Base-by-base conservation (phyloP, 2,113 vertebrate species). In the Condylura cristata region DNA sequence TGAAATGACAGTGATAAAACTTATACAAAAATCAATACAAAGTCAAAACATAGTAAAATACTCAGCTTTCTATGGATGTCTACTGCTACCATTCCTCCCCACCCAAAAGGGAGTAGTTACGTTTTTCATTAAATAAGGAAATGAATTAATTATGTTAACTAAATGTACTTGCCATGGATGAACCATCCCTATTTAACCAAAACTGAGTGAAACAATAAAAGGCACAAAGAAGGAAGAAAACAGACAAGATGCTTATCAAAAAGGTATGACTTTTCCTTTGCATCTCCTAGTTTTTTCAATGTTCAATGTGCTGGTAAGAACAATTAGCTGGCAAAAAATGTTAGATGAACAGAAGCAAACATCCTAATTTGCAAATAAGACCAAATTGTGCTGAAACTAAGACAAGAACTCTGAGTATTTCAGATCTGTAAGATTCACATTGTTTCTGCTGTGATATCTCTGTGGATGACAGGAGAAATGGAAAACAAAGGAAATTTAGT, bases 401-500 rank as follows among this genome's bases (percentile, higher is more conserved):
- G 74, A 97, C 22, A 86, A 72, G 66, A 81, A 75, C 80, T 90
- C 75, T 46, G 39, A 37, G 24, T 95, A 39, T 93, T 93, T 76
- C 79, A 74, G 46, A 63, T 58, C 17, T 84, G 65, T 41, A 91
- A 80, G 30, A 63, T 61, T 92, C 3, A 82, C 86, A 65, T 70
- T 72, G 20, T 66, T 92, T 78, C 60, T 90, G 48, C 26, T 72
- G n/a, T 92, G 63, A 92, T 61, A 48, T 72, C 74, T 44, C 22
- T 58, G 34, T 1, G 2, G 32, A 66, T 90, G 72, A 88, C n/a
- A 39, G 70, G 3, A 37, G 34, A 53, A 56, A 91, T 56, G 56
- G 86, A 65, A 79, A 88, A 88, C 71, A 44, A 81, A 96, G 65
- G 89, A 97, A 96, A 92, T 85, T 90, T 74, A 51, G n/a, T n/a